Base-by-base conservation (phyloP, 1,140 invertebrate genomes). In the Alviniconcha marisindica region DNA sequence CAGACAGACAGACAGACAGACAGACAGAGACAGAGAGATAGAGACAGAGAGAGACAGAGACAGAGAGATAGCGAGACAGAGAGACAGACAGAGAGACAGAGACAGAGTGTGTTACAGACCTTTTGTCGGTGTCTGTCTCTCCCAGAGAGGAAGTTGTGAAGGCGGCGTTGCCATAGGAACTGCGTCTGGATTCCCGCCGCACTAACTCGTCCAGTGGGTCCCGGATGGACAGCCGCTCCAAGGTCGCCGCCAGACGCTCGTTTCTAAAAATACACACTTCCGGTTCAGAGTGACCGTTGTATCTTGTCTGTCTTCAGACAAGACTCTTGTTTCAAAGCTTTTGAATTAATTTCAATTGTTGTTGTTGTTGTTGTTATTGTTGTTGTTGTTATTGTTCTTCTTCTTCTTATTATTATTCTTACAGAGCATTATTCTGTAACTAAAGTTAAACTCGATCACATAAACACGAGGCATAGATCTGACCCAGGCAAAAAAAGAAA, bases 121-220 rank as follows among this genome's bases (percentile, higher is more conserved):
- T 74, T 74, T 31, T 74, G 18, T 74, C 71, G 18, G 71, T 74
- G 38, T 74, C 71, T 5, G 33, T 42, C 21, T 74, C 71, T 3
- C 28, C 71, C 24, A 14, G 2, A 5, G 71, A 74, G 18, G 71
- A 42, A 2, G 38, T 18, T 21, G 71, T 74, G 42, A 42, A 74
- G 36, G 38, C 71, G 4, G 71, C 36, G 60, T 76, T 66, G 24
- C 36, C 74, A n/a, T 40, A 71, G 2, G 60, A 76, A 40, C 82
- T 83, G 7, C 82, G 31, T 56, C 82, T 21, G 10, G 82, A 83
- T 38, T 83, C 82, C 36, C 82, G 14, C 28, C 82, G 15, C 28
- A 83, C 82, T 15, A 83, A 36, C n/a, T 83, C 82, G 33, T 83
- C 82, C 28, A 83, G 74, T 12, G 82, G 82, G 31, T 83, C 82